phyloP scores from a whole-genome alignment of 2,888 invertebrate species.

The Eustalomyia histrio region DNA sequence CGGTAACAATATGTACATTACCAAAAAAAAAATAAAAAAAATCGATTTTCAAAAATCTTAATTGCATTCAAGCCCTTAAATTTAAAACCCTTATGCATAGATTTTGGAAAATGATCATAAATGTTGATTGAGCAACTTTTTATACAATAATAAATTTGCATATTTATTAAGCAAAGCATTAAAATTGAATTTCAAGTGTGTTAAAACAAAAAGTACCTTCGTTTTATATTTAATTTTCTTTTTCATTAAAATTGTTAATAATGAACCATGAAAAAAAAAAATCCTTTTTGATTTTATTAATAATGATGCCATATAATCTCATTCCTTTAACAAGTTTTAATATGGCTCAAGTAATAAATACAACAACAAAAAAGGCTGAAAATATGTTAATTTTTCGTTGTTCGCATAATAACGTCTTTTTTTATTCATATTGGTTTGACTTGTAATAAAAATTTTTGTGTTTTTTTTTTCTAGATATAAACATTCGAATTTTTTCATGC shows the following conservation, averaged over 20 bases:
- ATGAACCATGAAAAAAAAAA: neutral
- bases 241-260: slow-evolving; percentile 1
- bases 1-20: too few relatives aligned
- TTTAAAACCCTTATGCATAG: too few relatives aligned
- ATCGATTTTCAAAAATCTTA: too few relatives aligned
- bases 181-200: neutral
- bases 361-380: neutral
- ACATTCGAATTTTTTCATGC: neutral
- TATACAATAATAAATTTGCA: too few relatives aligned
- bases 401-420: neutral
- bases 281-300: neutral
- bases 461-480: neutral
- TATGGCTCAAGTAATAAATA: neutral
- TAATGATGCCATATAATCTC: slow-evolving; percentile 6
- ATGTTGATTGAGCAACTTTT: too few relatives aligned
- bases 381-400: neutral
- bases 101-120: too few relatives aligned
- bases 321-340: neutral
- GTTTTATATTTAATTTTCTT: neutral
- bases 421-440: neutral
- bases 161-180: neutral
- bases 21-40: too few relatives aligned
- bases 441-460: neutral
- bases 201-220: neutral
- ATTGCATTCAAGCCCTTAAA: too few relatives aligned